These are phyloP conservation scores for Caenorhabditis panamensis DNA, from an alignment of 2,888 invertebrate species.

Conservation along the genomic window DNA sequence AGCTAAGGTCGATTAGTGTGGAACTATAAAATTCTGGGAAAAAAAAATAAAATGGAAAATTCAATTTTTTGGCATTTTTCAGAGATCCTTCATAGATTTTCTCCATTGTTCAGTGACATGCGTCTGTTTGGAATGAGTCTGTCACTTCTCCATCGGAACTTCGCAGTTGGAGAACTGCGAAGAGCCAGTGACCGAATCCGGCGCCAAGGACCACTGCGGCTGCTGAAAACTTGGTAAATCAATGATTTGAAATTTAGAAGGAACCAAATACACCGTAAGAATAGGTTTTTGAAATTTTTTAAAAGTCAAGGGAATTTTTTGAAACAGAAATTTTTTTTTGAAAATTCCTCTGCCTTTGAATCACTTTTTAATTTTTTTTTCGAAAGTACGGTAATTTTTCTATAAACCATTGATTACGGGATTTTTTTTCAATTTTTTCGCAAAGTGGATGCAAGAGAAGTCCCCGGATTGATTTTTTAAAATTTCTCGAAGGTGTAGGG, in stretches of 20 bases:
- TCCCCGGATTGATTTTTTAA: too few relatives aligned
- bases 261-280: too few relatives aligned
- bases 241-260: not conserved
- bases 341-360: too few relatives aligned
- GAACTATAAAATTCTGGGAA: not conserved
- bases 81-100: not conserved
- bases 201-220: constrained; percentile 77
- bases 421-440: too few relatives aligned
- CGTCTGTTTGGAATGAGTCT: constrained; percentile 74
- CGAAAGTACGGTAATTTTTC: too few relatives aligned
- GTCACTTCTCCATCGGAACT: constrained; percentile 66
- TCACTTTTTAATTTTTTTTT: too few relatives aligned
- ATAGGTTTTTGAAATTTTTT: too few relatives aligned
- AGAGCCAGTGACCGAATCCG: constrained; percentile 78
- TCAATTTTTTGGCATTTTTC: constrained; percentile 11
- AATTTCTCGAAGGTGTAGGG: too few relatives aligned
- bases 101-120: constrained; percentile 68
- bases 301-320: too few relatives aligned
- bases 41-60: not conserved
- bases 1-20: constrained; percentile 42
- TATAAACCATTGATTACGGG: too few relatives aligned
- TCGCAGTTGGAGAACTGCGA: constrained; percentile 71
- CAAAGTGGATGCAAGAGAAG: too few relatives aligned
- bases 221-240: constrained; percentile 55
- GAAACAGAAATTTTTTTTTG: too few relatives aligned